Evolutionary conservation across 2,888 invertebrate species (phyloP), one percentile per base, ranked within the genome.

Genomic region (Lathronympha strigana): DNA sequence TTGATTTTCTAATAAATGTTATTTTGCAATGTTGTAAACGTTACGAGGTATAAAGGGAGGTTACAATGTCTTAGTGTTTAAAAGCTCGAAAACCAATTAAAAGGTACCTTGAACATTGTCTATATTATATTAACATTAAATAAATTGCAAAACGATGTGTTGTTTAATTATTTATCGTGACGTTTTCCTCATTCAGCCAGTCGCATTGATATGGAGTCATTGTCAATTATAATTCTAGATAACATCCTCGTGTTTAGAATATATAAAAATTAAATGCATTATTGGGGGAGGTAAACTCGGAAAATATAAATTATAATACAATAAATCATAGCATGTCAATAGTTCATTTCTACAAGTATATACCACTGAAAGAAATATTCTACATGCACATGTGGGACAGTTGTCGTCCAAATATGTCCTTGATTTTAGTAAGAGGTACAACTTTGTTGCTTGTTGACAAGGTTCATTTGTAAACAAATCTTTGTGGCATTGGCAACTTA

Each of bases 111-210:
- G 88, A 90, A 91, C 90, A 90, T 90, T 92, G 91, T 92, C 90
- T 92, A 90, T 90, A 91, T 90, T 92, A 92, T 87, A 90, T 92
- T 92, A 92, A 92, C 90, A 92, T 90, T 92, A 90, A 90, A 92
- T 92, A 92, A 92, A 92, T 63, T 88, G 85, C 85, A 84, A 90
- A 89, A 87, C 33, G 45, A 63, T 64, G 4, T 5, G 28, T 66
- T 67, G 66, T 66, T 69, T 62, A 45, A 51, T 47, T 33, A 11
- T 17, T 19, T 17, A 31, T 2, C 28, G 4, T 31, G 2, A 21
- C 3, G 3, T 33, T 5, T 33, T 33, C 33, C 33, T 33, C n/a
- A 0, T 9, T n/a, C 23, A 45, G 0, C n/a, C n/a, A 36, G 36
- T 13, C n/a, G n/a, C 31, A 9, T 31, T 40, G 8, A 36, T 36